Conservation (phyloP, 1,140 invertebrate species). For the Varroa destructor region DNA sequence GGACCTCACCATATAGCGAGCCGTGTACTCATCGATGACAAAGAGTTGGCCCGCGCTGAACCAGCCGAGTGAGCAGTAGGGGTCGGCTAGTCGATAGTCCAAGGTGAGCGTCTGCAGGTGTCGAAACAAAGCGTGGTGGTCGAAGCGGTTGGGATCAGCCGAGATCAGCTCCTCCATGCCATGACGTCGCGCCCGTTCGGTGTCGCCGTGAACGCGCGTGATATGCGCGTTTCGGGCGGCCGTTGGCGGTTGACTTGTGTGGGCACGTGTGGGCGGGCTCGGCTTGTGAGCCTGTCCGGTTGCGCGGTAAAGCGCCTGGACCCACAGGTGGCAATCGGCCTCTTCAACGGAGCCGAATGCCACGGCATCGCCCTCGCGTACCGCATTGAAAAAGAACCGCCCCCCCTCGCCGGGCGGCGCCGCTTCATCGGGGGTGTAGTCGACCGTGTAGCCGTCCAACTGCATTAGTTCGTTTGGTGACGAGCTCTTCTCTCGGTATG, state of each 20-base stretch:
- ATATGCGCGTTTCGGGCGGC: conserved; percentile 66
- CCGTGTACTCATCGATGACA: conserved; percentile 95
- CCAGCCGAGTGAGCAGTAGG: conserved; percentile 96
- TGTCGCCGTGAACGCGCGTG: conserved; percentile 80
- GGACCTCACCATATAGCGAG: conserved; percentile 86
- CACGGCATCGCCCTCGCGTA: conserved; percentile 92
- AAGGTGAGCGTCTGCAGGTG: conserved; percentile 78
- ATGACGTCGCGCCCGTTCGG: conserved; percentile 89
- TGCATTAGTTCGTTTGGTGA: conserved; percentile 99
- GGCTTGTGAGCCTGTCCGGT: conserved; percentile 98
- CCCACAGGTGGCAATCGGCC: conserved; percentile 95
- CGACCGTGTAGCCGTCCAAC: conserved; percentile 94
- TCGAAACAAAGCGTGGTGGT: conserved; percentile 82
- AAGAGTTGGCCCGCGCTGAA: conserved; percentile 98
- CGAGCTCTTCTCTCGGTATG: conserved; percentile 96
- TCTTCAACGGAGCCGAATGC: conserved; percentile 95
- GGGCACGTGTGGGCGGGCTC: conserved; percentile 54
- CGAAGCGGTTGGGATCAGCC: conserved; percentile 90
- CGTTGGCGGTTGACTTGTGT: conserved; percentile 30
- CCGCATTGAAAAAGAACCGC: conserved; percentile 92
- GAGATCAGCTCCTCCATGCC: conserved; percentile 98
- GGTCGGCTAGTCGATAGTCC: conserved; percentile 88
- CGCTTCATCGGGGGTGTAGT: conserved; percentile 58
- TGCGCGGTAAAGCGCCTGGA: conserved; percentile 94
- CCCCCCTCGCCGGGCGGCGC: conserved; percentile 51